Evolutionary conservation across 2,113 vertebrate species (phyloP), one percentile per base, ranked within the genome.

Genomic region (Strigops habroptila): DNA sequence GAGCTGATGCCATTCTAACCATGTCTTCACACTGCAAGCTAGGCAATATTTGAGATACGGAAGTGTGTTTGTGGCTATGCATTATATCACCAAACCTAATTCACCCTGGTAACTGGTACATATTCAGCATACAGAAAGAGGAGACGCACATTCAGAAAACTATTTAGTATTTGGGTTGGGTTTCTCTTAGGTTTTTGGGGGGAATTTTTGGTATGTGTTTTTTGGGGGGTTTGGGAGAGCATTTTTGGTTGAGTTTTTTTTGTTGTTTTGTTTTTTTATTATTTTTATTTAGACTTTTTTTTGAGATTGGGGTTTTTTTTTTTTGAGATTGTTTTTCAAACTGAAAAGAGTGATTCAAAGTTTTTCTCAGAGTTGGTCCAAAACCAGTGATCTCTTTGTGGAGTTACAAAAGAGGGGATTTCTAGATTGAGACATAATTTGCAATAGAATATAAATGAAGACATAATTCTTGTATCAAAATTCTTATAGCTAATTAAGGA

Each of bases 181-280:
- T 59, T 59, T 59, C 19, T 22, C 55, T n/a, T 59, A 31, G 19
- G 13, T 6, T n/a, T 53, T n/a, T 27, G 14, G 18, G 31, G 19
- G 33, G 33, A 31, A n/a, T n/a, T 14, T 57, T 57, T 21, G 8
- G 19, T 22, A 5, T 51, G 9, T 23, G 23, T 19, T 33, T 31
- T 21, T 37, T 43, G 33, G 39, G 39, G 35, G 3, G 2, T 6
- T 7, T 16, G 3, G 4, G 5, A 19, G 44, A 9, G 3, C 10
- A 31, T 48, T 11, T 33, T 41, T 39, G 9, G 5, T 33, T 33
- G 10, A 12, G 2, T 3, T 49, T 48, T 18, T 24, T 48, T 25
- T 25, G 7, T 12, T 49, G 10, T 19, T 6, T 49, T 10, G 10
- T 9, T 31, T 15, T 43, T 27, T 31, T 39, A 12, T 25, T 44